Percentiles rank a stretch among this genome's conserved stretches.
These are phyloP conservation scores for Probosciger aterrimus DNA, from an alignment of 2,113 vertebrate species.

Conservation along the genomic window DNA sequence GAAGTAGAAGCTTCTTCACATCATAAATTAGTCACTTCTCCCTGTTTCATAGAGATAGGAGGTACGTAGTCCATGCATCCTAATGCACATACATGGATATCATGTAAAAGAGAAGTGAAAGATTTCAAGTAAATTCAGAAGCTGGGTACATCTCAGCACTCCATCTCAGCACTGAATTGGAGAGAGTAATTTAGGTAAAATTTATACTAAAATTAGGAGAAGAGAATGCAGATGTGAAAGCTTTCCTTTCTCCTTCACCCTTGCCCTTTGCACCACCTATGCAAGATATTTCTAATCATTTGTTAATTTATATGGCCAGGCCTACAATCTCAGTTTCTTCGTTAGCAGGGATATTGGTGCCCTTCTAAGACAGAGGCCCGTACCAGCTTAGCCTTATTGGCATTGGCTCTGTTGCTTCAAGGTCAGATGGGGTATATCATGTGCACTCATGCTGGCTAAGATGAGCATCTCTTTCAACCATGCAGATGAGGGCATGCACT, in stretches of 20 bases:
- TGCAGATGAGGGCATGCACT: neutral
- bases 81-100: neutral
- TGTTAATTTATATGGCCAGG: neutral
- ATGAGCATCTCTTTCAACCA: neutral
- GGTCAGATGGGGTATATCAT: neutral
- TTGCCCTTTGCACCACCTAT: neutral
- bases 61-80: neutral
- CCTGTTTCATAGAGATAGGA: neutral
- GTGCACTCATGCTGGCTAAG: rapidly evolving
- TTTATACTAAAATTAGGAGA: neutral
- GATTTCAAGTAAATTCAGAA: neutral
- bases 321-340: neutral
- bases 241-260: neutral
- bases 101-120: neutral
- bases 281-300: neutral
- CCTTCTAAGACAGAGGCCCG: neutral
- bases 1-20: neutral
- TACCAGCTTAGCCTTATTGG: neutral
- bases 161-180: neutral
- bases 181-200: neutral
- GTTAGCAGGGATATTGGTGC: neutral
- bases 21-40: neutral
- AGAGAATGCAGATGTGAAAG: neutral
- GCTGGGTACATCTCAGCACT: neutral
- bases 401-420: neutral